phyloP scores from a whole-genome alignment of 2,888 invertebrate species.

The Campoplex nolae region DNA sequence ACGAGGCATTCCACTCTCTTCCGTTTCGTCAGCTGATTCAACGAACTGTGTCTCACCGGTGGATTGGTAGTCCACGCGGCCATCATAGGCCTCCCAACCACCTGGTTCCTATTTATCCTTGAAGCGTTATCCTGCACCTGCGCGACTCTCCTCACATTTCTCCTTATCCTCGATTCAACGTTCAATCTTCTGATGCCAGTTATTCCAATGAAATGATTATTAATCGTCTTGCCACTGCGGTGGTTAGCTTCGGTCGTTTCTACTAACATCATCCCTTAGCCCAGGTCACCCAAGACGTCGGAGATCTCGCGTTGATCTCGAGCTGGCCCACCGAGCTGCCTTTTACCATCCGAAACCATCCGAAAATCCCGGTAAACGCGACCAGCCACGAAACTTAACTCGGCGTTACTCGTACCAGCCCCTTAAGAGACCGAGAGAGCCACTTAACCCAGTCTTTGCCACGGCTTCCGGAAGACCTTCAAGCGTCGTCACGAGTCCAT shows the following conservation, averaged over 20 bases:
- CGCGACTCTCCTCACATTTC: slow-evolving; percentile 39
- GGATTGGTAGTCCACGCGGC: slow-evolving; percentile 35
- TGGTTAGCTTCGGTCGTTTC: slow-evolving; percentile 40
- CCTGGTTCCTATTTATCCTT: slow-evolving; percentile 37
- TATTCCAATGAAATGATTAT: neutral
- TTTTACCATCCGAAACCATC: slow-evolving; percentile 1
- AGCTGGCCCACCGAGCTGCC: neutral
- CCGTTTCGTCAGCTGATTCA: slow-evolving; percentile 57
- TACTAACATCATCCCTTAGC: slow-evolving; percentile 63
- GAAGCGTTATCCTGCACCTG: slow-evolving; percentile 44
- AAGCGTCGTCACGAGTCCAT: slow-evolving; percentile 8
- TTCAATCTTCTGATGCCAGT: neutral
- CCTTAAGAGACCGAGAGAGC: slow-evolving; percentile 5
- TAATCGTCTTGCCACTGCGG: slow-evolving; percentile 36
- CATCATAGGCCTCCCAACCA: slow-evolving; percentile 55
- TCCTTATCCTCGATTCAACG: slow-evolving; percentile 9
- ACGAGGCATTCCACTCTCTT: slow-evolving; percentile 6
- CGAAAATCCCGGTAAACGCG: neutral
- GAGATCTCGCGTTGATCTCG: slow-evolving; percentile 4
- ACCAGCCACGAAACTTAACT: neutral
- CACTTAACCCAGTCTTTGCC: slow-evolving; percentile 8
- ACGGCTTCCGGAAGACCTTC: slow-evolving; percentile 15
- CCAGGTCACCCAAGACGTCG: neutral
- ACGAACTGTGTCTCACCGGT: slow-evolving; percentile 38
- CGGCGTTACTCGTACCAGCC: neutral